phyloP scores from a whole-genome alignment of 92 coral and sea anemone species.

The Parazoanthus swiftii region DNA sequence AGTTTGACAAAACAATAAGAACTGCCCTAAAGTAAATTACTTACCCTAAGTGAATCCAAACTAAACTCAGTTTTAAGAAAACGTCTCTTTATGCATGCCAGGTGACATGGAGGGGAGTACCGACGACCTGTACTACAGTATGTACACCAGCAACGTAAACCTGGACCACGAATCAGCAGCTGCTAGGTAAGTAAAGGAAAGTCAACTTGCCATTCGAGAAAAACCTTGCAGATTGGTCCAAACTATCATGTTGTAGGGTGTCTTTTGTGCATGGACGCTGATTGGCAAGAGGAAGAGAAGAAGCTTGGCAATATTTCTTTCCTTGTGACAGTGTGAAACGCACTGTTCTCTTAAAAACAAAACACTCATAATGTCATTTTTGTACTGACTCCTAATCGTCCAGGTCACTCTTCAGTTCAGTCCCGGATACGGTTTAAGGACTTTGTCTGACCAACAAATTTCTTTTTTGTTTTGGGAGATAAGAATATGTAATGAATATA shows the following conservation, averaged over 20 bases:
- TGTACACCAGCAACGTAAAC: conserved; percentile 80
- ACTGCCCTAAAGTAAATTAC: no score
- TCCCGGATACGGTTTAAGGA: not conserved
- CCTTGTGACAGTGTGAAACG: not conserved
- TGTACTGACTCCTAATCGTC: not conserved
- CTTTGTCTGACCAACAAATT: no score
- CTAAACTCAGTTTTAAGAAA: not conserved
- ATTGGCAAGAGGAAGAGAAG: not conserved
- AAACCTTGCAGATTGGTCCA: not conserved
- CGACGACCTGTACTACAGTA: conserved; percentile 82
- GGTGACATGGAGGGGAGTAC: conserved; percentile 62
- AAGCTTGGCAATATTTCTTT: not conserved
- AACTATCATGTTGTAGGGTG: no score
- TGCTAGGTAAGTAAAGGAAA: conserved; percentile 39
- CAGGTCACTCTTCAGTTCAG: not conserved
- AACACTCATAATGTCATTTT: not conserved
- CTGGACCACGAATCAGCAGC: conserved; percentile 60
- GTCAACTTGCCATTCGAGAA: not conserved
- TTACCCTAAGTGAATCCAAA: not conserved
- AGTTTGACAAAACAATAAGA: no score
- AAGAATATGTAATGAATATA: no score
- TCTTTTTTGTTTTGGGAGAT: no score
- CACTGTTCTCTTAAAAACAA: not conserved
- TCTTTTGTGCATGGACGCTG: not conserved
- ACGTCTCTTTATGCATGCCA: not conserved